These are phyloP conservation scores for Sinhomidia bicolor DNA, from an alignment of 2,888 invertebrate genomes.

Conservation along the genomic window DNA sequence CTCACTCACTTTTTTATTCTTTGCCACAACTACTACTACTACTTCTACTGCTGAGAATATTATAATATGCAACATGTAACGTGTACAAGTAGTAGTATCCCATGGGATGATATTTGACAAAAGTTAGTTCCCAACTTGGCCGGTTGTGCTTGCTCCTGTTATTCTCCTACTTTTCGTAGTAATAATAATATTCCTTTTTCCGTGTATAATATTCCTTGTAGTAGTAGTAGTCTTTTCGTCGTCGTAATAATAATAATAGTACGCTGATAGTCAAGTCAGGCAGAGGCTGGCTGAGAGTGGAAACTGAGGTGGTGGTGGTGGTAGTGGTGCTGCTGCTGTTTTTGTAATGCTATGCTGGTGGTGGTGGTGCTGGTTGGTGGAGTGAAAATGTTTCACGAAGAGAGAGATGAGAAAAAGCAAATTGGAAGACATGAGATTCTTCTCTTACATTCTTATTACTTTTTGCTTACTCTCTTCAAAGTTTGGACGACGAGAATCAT, in stretches of 20 bases:
- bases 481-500: background rate
- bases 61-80: conserved; percentile 48
- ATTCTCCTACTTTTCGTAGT: conserved; percentile 14
- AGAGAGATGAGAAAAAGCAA: conserved; percentile 22
- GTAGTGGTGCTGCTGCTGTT: background rate
- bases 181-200: conserved; percentile 16
- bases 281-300: background rate
- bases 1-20: conserved; percentile 16
- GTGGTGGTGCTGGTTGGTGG: conserved; percentile 5
- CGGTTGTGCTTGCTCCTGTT: background rate
- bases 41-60: background rate
- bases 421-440: conserved; percentile 37
- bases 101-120: conserved; percentile 62
- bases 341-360: no score
- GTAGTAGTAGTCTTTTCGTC: no score
- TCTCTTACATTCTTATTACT: conserved; percentile 10
- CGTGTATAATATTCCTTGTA: background rate
- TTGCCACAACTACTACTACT: background rate
- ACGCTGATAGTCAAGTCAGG: conserved; percentile 5
- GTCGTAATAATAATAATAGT: no score
- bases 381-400: conserved; percentile 37
- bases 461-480: background rate
- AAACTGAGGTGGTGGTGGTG: background rate
- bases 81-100: conserved; percentile 34
- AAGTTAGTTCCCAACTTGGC: conserved; percentile 53